Base-by-base conservation (phyloP, 2,888 invertebrate species). In the Agonopterix arenella region DNA sequence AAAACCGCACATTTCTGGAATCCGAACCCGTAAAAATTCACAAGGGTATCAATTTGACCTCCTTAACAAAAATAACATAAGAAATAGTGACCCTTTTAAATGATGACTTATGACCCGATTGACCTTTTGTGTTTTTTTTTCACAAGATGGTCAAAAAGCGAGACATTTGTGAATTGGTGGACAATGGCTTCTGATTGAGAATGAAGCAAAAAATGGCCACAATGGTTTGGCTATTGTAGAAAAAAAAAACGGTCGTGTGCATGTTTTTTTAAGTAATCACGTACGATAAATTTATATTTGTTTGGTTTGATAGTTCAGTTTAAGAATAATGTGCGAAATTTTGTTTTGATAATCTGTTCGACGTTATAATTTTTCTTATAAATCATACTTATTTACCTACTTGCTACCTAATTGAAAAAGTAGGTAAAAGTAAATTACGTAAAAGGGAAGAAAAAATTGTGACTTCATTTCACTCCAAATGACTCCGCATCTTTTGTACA, bases 151-250 rank as follows among this genome's bases (percentile, higher is more conserved):
- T 80, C 84, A 82, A 70, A 76, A 47, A 70, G 73, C 76, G 77
- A 68, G 69, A 68, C 72, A 61, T 72, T 71, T 73, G 69, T 68
- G n/a, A 10, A 57, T 54, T 48, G 52, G 61, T 68, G 77, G 78
- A 88, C 86, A 88, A 86, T 83, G 61, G 68, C 59, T 68, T 61
- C 73, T 86, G 83, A 86, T 88, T 85, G 72, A 54, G 28, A 53
- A 60, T 60, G 61, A 54, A 65, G 11, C 66, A 78, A 82, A 79
- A 79, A 80, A 18, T 44, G 42, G 52, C 53, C 55, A 64, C 58
- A 60, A 56, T 54, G 49, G 11, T 10, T 28, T 54, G 49, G 50
- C 47, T 55, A 47, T 38, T 51, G 48, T 11, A 44, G 51, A 61
- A 61, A 56, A 61, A 61, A 56, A 62, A 58, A 59, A 48, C 46